Evolutionary conservation across 1,140 invertebrate genomes (phyloP).

Genomic region (Cydia strobilella): DNA sequence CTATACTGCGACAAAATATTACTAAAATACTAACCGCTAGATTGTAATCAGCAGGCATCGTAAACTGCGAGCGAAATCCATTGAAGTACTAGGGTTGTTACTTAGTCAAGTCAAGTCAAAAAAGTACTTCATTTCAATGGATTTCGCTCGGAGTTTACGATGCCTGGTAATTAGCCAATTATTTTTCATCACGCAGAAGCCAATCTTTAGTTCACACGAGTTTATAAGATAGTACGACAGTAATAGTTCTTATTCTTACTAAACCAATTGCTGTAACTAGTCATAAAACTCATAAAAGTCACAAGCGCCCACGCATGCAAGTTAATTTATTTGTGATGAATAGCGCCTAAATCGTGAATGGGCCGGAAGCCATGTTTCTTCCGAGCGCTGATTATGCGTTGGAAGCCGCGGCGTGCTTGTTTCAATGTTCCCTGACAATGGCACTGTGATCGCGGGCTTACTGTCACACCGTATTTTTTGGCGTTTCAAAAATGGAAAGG

Average conservation of each 20-base stretch:
- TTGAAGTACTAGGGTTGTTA: too few species aligned
- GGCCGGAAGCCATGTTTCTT: constrained; percentile 40
- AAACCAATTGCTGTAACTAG: background rate
- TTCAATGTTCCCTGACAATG: constrained; percentile 38
- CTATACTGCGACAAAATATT: too few species aligned
- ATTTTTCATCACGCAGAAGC: background rate
- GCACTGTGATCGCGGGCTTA: constrained; percentile 13
- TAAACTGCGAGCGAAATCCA: too few species aligned
- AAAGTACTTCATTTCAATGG: too few species aligned
- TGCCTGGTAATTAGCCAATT: too few species aligned
- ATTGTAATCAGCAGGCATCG: too few species aligned
- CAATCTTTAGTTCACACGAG: background rate
- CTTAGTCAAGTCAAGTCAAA: too few species aligned
- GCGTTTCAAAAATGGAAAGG: too few species aligned
- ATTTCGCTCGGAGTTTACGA: too few species aligned
- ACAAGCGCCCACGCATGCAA: background rate
- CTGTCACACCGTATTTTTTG: constrained; percentile 36
- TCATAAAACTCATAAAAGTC: constrained; percentile 9
- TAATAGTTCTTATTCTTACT: background rate
- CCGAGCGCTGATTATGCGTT: constrained; percentile 40
- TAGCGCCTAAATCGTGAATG: constrained; percentile 18
- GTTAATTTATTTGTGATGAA: constrained; percentile 12
- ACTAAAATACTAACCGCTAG: background rate
- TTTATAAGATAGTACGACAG: constrained; percentile 2
- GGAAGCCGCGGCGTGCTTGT: constrained; percentile 33